Evolutionary conservation across 2,888 invertebrate genomes (phyloP).

Genomic region (Amblyteles armatorius): DNA sequence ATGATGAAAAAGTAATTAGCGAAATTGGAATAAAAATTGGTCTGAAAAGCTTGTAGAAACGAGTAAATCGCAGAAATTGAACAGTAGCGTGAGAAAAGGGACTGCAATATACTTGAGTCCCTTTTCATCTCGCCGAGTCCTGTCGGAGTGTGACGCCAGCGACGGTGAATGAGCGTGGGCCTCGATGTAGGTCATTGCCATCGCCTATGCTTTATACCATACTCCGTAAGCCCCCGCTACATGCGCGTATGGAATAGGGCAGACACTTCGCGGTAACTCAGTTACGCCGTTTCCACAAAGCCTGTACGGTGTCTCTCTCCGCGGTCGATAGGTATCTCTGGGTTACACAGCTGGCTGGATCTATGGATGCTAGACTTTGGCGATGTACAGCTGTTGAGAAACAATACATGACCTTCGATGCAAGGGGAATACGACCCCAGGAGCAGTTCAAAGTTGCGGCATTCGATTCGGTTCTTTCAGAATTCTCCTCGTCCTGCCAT

Average conservation of each 20-base stretch:
- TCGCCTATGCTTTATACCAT: background rate
- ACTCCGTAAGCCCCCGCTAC: background rate
- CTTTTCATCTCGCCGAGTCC: background rate
- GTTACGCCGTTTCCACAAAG: slow-evolving; percentile 9
- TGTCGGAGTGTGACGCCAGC: background rate
- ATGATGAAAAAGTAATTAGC: too few relatives aligned
- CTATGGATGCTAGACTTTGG: background rate
- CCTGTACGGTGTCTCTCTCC: background rate
- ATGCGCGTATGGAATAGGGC: background rate
- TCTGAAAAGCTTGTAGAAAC: too few relatives aligned
- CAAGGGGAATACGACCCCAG: background rate
- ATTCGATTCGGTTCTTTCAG: too few relatives aligned
- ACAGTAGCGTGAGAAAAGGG: too few relatives aligned
- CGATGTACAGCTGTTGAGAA: background rate
- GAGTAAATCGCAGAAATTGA: too few relatives aligned
- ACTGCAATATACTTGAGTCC: background rate
- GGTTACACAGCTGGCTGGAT: background rate
- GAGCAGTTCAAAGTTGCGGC: background rate
- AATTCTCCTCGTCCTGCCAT: too few relatives aligned
- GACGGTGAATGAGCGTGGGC: background rate
- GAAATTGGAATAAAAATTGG: too few relatives aligned
- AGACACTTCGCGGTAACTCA: slow-evolving; percentile 1
- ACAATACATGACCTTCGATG: background rate
- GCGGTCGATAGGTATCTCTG: background rate
- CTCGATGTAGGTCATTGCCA: slow-evolving; percentile 13